phyloP scores from a whole-genome alignment of 2,113 vertebrate species.

The Lagopus leucura region DNA sequence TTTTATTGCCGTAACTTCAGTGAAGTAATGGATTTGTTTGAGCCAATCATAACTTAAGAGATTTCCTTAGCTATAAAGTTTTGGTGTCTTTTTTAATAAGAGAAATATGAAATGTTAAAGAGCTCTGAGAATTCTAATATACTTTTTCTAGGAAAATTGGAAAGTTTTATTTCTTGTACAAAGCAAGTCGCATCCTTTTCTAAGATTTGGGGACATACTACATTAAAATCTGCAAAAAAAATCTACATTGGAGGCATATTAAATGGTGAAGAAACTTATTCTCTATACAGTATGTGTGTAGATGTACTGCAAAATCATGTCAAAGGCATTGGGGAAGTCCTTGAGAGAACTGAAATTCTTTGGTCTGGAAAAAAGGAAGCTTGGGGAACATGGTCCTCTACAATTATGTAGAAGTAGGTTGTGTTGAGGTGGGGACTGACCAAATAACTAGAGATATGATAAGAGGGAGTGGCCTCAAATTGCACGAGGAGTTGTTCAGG shows the following conservation, averaged over 20 bases:
- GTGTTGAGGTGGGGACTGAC: too few relatives aligned
- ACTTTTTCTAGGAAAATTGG: not conserved
- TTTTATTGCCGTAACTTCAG: not conserved
- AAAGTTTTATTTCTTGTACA: not conserved
- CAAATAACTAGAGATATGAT: too few relatives aligned
- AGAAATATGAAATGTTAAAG: not conserved
- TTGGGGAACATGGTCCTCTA: too few relatives aligned
- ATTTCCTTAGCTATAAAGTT: not conserved
- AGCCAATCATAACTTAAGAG: not conserved
- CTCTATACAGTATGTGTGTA: fast-evolving
- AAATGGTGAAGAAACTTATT: not conserved
- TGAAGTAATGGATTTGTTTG: not conserved
- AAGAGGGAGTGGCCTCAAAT: too few relatives aligned
- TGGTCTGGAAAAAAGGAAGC: too few relatives aligned
- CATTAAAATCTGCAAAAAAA: not conserved
- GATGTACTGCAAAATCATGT: too few relatives aligned
- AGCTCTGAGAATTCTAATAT: not conserved
- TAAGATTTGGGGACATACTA: not conserved
- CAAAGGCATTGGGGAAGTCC: too few relatives aligned
- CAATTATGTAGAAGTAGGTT: too few relatives aligned
- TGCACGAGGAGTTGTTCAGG: too few relatives aligned
- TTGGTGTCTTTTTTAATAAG: not conserved
- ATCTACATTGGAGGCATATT: not conserved
- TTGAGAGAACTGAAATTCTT: too few relatives aligned
- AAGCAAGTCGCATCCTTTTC: not conserved